phyloP scores from a whole-genome alignment of 2,888 invertebrate species.

The Dynastes hyllus region DNA sequence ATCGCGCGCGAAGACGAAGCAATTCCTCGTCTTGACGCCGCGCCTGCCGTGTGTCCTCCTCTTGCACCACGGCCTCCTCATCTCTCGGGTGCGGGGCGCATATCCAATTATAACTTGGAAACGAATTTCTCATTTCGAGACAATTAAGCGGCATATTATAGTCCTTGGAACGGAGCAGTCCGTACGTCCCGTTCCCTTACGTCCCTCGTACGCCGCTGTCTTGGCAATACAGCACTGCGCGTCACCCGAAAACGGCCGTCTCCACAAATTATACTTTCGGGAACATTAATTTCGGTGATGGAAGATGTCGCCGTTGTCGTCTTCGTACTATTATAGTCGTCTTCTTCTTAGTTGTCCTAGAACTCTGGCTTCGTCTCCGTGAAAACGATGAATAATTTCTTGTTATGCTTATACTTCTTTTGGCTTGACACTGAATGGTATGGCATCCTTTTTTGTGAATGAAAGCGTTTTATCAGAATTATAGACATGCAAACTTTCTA shows the following conservation, averaged over 20 bases:
- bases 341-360: background rate
- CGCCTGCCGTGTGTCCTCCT: background rate
- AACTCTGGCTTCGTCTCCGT: too few relatives aligned
- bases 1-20: background rate
- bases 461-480: too few relatives aligned
- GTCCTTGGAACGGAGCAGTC: slow-evolving; percentile 67
- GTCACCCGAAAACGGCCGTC: slow-evolving; percentile 64
- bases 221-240: slow-evolving; percentile 67
- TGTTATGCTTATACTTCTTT: too few relatives aligned
- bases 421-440: too few relatives aligned
- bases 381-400: too few relatives aligned
- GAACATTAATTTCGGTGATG: slow-evolving; percentile 74
- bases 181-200: too few relatives aligned
- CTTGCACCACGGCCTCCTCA: background rate
- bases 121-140: slow-evolving; percentile 75
- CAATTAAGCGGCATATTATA: slow-evolving; percentile 75
- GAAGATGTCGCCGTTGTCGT: slow-evolving; percentile 62
- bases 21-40: background rate
- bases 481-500: too few relatives aligned
- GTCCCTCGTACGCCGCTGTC: slow-evolving; percentile 52
- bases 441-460: too few relatives aligned
- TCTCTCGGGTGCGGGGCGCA: slow-evolving; percentile 60
- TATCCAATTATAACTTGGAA: slow-evolving; percentile 75
- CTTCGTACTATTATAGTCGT: background rate
- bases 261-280: slow-evolving; percentile 74